Base-by-base conservation (phyloP, 2,113 vertebrate genomes). In the Takifugu bimaculatus region DNA sequence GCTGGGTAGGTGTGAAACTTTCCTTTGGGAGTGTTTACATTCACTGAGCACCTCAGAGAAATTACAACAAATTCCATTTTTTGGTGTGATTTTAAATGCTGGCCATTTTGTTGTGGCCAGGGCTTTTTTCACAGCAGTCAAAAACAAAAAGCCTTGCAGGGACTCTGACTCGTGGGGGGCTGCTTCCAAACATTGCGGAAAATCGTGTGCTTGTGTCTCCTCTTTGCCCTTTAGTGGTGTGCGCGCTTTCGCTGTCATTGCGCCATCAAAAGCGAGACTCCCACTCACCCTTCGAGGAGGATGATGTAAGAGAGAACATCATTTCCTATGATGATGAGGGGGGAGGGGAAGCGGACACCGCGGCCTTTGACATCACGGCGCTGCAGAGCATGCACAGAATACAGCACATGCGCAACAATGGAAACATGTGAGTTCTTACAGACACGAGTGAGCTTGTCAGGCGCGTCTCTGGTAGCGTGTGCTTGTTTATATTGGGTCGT, bases 281-380 rank as follows among this genome's bases (percentile, higher is more conserved):
- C 70, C 85, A 83, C 65, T 88, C 86, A 3, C 71, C 89, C 39
- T 74, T 82, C 26, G 91, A 92, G 79, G 88, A 90, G 45, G 91
- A 91, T 54, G 91, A 92, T 63, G 87, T 92, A 76, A 78, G 90
- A 52, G 91, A 92, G 79, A 92, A 92, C 87, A 92, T 92, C 84
- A 91, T 92, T 68, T 89, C 89, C 67, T 94, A 95, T 3, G 93
- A 95, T 12, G 94, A 94, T 4, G 92, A 94, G 74, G 92, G 94
- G 1, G 94, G 94, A 0, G 94, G 94, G 12, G 94, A 95, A 26
- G 93, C 93, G 3, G 94, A 96, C 87, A 96, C 94, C 0, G 91
- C 93, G 6, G 94, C 94, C 26, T 95, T 95, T 26, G 94, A 96
- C 90, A 95, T 96, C 49, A 74, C 91, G 0, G 91, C 94, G 0